A percentile compares a stretch with the other conserved stretches of the same genome.
phyloP scores from a whole-genome alignment of 2,113 vertebrate genomes.

The Cyanoderma ruficeps region DNA sequence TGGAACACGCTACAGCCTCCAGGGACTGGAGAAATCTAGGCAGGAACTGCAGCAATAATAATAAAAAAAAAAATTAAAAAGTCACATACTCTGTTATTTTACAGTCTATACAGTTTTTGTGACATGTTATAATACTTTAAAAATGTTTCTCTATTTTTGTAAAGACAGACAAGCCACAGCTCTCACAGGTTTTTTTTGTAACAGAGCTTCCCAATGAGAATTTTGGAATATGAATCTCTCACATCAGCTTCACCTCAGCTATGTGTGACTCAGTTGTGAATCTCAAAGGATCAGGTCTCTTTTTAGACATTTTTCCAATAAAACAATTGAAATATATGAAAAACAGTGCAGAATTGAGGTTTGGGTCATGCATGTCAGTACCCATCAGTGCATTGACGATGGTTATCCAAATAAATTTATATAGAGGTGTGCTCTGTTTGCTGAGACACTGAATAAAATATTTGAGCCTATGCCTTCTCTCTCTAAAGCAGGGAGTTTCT shows the following conservation, averaged over 20 bases:
- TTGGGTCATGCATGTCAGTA: background rate
- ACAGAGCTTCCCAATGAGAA: background rate
- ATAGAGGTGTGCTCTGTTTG: background rate
- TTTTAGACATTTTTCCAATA: background rate
- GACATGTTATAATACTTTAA: background rate
- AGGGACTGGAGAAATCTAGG: background rate
- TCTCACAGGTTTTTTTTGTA: background rate
- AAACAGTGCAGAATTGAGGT: background rate
- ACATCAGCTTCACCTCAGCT: background rate
- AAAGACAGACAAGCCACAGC: background rate
- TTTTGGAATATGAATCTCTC: background rate
- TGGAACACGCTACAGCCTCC: background rate
- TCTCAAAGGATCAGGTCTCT: background rate
- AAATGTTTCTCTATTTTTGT: background rate
- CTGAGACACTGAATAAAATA: background rate
- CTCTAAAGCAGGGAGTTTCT: background rate
- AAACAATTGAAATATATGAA: background rate
- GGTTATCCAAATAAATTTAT: background rate
- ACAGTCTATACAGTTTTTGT: background rate
- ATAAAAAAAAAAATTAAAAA: background rate
- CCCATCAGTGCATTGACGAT: background rate
- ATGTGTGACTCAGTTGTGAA: background rate
- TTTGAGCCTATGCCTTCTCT: background rate
- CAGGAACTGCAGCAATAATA: background rate
- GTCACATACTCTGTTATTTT: background rate